Evolutionary conservation across 2,888 invertebrate species (phyloP), one percentile per base, ranked within the genome.

Genomic region (Dendrolimus pini): DNA sequence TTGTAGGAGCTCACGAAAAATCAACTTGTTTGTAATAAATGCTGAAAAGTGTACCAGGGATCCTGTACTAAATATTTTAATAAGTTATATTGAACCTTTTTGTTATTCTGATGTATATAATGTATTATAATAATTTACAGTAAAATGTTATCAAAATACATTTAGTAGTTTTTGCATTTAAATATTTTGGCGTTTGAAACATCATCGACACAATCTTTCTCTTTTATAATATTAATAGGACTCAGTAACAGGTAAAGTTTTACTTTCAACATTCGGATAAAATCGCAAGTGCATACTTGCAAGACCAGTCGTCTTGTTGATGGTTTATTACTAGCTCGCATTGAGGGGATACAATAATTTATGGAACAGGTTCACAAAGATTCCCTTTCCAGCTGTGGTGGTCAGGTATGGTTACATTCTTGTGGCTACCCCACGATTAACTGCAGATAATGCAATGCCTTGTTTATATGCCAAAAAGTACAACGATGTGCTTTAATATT

Each of bases 321-420:
- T 47, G 57, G 54, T 64, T 63, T 67, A 66, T 61, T 57, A 62
- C 47, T 53, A 13, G 54, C 55, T 55, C 7, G 54, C 53, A 64
- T 72, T 75, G 72, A 74, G 74, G 74, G 74, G 72, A 72, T 69
- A 12, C 47, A 47, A 47, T 47, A 47, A 47, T 9, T 69, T 66
- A 65, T 68, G 66, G 72, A 85, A 89, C 88, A 65, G 81, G 89
- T 87, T 68, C 65, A 59, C 61, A 72, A 76, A 83, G 85, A 86
- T 82, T 82, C 85, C 77, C 81, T 85, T 82, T 80, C 80, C 78
- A 82, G 80, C 71, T 69, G 69, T 70, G 69, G 76, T 67, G 67
- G 74, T 71, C 66, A 61, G 67, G 65, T 64, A 30, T 30, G 30
- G 30, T 80, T 67, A 72, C 83, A 86, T 85, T 86, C 85, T 76